Evolutionary conservation across 2,888 invertebrate genomes (phyloP), one percentile per base, ranked within the genome.

Genomic region (Drosophila anceps): DNA sequence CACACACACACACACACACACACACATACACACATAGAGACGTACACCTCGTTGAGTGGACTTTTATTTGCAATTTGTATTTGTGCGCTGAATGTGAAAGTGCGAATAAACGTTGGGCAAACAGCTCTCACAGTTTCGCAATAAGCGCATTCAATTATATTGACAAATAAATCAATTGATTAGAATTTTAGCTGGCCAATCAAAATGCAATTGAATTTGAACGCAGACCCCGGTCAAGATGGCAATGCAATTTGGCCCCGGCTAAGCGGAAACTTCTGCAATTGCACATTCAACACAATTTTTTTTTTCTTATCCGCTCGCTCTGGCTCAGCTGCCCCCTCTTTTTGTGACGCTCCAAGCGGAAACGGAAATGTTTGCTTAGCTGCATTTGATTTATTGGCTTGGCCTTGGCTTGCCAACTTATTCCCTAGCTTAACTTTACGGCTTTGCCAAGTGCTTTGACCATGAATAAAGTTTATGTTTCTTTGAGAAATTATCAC

Each of bases 321-420:
- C 4, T 2, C 20, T 12, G 4, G 0, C 27, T 18, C 10, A 12
- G 15, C 12, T 3, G 6, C 18, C 10, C 27, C 8, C 9, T 41
- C 9, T 41, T 12, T n/a, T 18, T 62, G 12, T 35, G 27, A 35
- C 37, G 13, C 27, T 33, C 13, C 13, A 59, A 48, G 41, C 50
- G 76, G 57, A 82, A 76, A 63, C 65, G 84, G 66, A 86, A 78
- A 86, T 83, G 57, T 69, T 72, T 70, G 44, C 71, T 51, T 62
- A 59, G 65, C 53, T 69, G 79, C 63, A 73, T 50, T 64, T 53
- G 24, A 46, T 20, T 24, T 71, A 18, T 12, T 24, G 33, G 15
- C 15, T 43, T 64, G 61, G 29, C 61, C 69, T 73, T 62, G 48
- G 18, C 24, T 12, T 4, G 7, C 15, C 27, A 48, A 62, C 41